A percentile compares a stretch with the other conserved stretches of the same genome.
Evolutionary conservation across 2,113 vertebrate genomes (phyloP).

Genomic region (Morone saxatilis): DNA sequence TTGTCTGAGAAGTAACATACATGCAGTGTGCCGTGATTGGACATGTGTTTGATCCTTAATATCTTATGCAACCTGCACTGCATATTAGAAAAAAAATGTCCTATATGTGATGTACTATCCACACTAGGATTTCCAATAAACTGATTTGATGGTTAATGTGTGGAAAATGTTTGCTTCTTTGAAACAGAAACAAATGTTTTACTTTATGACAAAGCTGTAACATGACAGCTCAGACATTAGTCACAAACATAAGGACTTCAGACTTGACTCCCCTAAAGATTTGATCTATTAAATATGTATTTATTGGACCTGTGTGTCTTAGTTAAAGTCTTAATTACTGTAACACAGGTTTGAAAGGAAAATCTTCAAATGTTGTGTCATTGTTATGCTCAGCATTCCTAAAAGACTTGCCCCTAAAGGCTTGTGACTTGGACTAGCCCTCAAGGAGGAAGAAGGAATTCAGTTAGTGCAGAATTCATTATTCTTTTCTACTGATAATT

Average conservation of each 20-base stretch:
- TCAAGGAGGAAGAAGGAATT: background rate
- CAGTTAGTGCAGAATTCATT: background rate
- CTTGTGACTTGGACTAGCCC: background rate
- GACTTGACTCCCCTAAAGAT: background rate
- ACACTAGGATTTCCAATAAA: background rate
- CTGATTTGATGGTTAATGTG: background rate
- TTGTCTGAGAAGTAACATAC: conserved; percentile 25
- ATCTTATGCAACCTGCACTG: background rate
- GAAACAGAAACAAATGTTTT: background rate
- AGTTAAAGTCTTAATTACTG: background rate
- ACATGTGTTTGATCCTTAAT: background rate
- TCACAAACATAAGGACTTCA: background rate
- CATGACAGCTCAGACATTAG: background rate
- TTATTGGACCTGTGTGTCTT: background rate
- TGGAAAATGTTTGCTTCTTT: background rate
- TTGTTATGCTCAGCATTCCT: background rate
- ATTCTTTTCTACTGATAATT: background rate
- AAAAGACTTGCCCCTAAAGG: background rate
- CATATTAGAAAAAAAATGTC: background rate
- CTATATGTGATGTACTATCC: background rate
- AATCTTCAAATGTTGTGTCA: background rate
- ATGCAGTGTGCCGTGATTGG: background rate
- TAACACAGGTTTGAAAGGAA: background rate
- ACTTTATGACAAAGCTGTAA: conserved; percentile 2
- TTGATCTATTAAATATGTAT: background rate